These are phyloP conservation scores for Dynastes maya DNA, from an alignment of 2,888 invertebrate species.

Conservation along the genomic window DNA sequence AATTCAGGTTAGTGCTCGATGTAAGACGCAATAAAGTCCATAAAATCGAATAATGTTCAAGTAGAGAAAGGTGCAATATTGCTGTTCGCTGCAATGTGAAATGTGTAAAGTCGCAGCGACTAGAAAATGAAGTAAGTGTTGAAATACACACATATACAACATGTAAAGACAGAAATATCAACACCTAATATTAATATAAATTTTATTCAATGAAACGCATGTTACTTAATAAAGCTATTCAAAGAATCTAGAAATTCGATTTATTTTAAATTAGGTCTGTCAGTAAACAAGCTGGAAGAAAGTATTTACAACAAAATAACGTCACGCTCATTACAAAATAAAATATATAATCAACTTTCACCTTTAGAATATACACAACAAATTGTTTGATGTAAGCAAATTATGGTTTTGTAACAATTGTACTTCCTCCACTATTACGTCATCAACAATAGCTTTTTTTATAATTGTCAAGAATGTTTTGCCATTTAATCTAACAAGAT, in stretches of 20 bases:
- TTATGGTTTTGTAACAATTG: constrained; percentile 14
- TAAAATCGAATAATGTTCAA: constrained; percentile 27
- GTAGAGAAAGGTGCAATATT: constrained; percentile 22
- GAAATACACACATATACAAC: neutral
- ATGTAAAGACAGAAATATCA: neutral
- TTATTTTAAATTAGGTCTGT: constrained; percentile 26
- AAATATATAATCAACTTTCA: constrained; percentile 38
- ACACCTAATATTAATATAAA: neutral
- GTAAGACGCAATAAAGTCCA: constrained; percentile 9
- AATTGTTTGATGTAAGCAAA: constrained; percentile 28
- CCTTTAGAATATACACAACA: constrained; percentile 18
- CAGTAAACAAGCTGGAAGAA: constrained; percentile 24
- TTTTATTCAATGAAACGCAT: neutral
- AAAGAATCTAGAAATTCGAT: constrained; percentile 7
- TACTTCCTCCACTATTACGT: constrained; percentile 12
- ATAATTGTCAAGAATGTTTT: neutral
- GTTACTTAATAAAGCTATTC: constrained; percentile 1
- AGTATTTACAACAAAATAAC: constrained; percentile 23
- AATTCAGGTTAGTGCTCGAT: constrained; percentile 31
- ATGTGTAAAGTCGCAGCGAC: constrained; percentile 14
- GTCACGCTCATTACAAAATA: neutral
- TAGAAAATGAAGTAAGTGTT: constrained; percentile 24
- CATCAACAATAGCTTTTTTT: constrained; percentile 10
- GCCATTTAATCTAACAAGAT: too few species aligned
- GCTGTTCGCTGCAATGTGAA: constrained; percentile 1